Evolutionary conservation across 2,113 vertebrate species (phyloP).

Genomic region (Dipodomys merriami): DNA sequence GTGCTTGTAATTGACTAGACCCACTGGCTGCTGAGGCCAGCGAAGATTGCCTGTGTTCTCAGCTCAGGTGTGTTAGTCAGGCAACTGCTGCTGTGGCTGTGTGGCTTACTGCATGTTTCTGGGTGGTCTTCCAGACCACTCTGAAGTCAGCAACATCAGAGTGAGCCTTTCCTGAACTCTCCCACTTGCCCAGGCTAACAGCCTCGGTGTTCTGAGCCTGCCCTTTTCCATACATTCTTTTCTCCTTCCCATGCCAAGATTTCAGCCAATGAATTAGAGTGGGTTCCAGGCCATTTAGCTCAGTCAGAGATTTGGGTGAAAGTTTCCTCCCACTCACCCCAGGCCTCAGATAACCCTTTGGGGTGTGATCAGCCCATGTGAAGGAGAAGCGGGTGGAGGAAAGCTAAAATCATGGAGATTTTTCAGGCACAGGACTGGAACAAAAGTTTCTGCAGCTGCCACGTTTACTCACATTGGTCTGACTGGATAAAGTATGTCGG

Average conservation of each 20-base stretch:
- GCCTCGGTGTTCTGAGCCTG: neutral
- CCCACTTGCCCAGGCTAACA: neutral
- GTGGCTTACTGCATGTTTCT: neutral
- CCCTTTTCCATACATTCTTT: conserved; percentile 75
- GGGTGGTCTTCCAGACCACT: conserved; percentile 27
- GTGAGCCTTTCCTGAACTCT: neutral
- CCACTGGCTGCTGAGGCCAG: rapidly evolving
- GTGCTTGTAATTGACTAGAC: neutral
- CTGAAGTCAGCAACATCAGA: neutral
- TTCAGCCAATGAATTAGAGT: conserved; percentile 40
- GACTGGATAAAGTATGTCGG: neutral
- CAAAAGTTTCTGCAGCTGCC: neutral
- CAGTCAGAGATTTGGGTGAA: conserved; percentile 56
- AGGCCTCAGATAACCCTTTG: conserved; percentile 57
- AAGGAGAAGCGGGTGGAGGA: neutral
- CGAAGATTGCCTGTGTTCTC: neutral
- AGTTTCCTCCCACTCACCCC: conserved; percentile 48
- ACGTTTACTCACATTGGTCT: neutral
- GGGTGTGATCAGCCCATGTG: neutral
- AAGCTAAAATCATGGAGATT: neutral
- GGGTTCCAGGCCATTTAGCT: conserved; percentile 47
- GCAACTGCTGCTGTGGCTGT: rapidly evolving
- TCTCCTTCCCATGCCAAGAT: conserved; percentile 57
- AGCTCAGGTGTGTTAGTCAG: neutral
- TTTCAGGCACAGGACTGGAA: neutral